Evolutionary conservation across 2,888 invertebrate species (phyloP), one percentile per base, ranked within the genome.

Genomic region (Drosophila dives): DNA sequence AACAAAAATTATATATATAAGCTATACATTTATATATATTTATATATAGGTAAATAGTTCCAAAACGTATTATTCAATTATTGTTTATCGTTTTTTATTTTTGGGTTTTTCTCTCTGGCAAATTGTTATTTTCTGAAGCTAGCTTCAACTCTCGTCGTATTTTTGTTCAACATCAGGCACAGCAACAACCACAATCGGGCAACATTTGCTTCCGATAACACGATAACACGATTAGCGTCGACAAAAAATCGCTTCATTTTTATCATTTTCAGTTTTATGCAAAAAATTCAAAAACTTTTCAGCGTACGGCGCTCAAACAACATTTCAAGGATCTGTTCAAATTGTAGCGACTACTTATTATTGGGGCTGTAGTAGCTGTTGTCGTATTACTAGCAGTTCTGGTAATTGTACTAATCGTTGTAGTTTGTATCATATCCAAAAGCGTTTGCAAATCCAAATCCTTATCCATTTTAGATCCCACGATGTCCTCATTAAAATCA

Each of bases 121-220:
- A 20, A 40, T 56, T 38, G 15, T 45, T 45, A 23, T 15, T n/a
- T 51, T 51, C 32, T 20, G 51, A 4, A 7, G 8, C 32, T 34
- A 67, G 66, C 66, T 67, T 50, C 50, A 68, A 53, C 59, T 80
- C 76, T 80, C 77, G 72, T 78, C 78, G 81, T 49, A 77, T 81
- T 86, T 45, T 15, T 34, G 11, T 45, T 71, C 72, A 83, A 78
- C 83, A 75, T 74, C 76, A 77, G 85, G 82, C 80, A 89, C 87
- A 87, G 88, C 87, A 87, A 87, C 87, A 90, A 87, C 87, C 87
- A 89, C 90, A 89, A 86, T 85, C 81, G 87, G 87, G 83, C 90
- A 89, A 89, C 88, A 83, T 75, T 55, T 45, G 54, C 60, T 71
- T 83, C 75, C 86, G 71, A 84, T 82, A 65, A 59, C 64, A 45